These are phyloP conservation scores for Drosophila neutralis DNA, from an alignment of 2,888 invertebrate genomes.

Conservation along the genomic window DNA sequence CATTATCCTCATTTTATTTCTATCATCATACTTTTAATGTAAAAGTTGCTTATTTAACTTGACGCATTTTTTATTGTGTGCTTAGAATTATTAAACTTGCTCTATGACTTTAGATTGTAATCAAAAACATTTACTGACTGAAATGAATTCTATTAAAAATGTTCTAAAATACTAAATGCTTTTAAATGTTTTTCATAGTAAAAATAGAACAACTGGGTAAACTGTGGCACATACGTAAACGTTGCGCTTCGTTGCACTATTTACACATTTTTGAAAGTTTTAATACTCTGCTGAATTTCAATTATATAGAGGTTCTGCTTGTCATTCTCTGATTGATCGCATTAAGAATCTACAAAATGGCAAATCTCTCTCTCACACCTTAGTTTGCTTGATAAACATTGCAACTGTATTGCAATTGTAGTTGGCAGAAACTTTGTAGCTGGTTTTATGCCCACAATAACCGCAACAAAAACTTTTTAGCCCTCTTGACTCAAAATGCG, in stretches of 20 bases:
- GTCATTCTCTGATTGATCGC: conserved; percentile 28
- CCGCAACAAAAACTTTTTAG: conserved; percentile 68
- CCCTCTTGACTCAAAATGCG: conserved; percentile 66
- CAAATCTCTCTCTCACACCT: neutral
- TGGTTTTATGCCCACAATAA: conserved; percentile 60
- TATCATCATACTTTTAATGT: conserved; percentile 40
- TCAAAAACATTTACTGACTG: neutral
- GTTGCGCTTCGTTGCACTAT: neutral
- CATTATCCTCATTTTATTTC: conserved; percentile 45
- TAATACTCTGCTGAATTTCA: neutral
- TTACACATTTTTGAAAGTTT: neutral
- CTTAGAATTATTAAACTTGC: neutral
- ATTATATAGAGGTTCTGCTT: neutral
- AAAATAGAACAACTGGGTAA: neutral
- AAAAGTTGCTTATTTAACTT: conserved; percentile 47
- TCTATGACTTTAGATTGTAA: neutral
- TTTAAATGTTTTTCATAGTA: neutral
- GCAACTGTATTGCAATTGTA: conserved; percentile 33
- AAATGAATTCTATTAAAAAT: too few relatives aligned
- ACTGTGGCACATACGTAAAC: neutral
- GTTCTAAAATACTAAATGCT: neutral
- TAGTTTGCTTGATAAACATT: conserved; percentile 19
- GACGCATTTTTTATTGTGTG: conserved; percentile 10
- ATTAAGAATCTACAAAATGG: neutral
- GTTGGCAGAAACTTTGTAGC: conserved; percentile 63